Conservation (phyloP, 2,113 vertebrate genomes). For the Psophia crepitans region DNA sequence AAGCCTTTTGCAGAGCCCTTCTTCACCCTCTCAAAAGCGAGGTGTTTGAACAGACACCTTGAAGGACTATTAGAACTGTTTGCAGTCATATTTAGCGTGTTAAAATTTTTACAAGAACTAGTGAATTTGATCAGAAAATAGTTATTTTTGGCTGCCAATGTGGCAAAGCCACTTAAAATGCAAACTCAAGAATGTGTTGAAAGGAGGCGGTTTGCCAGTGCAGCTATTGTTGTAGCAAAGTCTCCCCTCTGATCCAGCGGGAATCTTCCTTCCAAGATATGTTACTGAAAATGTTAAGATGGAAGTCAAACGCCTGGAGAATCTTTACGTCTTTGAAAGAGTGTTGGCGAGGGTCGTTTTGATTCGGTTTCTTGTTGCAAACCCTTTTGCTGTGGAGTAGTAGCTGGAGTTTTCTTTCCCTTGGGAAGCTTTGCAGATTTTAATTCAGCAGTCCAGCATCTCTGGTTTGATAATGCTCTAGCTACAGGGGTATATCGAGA, state of each 20-base stretch:
- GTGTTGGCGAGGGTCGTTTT: not conserved
- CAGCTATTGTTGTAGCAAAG: conserved; percentile 37
- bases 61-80: not conserved
- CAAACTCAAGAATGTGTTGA: conserved; percentile 31
- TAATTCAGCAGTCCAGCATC: not conserved
- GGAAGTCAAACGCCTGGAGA: not conserved
- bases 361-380: not conserved
- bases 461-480: not conserved
- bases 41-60: not conserved
- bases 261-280: not conserved
- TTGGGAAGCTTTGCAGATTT: not conserved
- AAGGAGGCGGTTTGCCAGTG: not conserved
- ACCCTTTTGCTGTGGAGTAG: not conserved
- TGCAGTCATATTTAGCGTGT: not conserved
- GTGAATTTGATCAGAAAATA: conserved; percentile 53
- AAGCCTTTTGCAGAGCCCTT: not conserved
- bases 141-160: conserved; percentile 43
- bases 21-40: not conserved
- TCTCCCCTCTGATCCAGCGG: not conserved
- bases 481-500: accelerated
- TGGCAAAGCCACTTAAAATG: conserved; percentile 53
- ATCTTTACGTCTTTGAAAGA: not conserved
- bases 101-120: conserved; percentile 21
- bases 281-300: not conserved
- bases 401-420: not conserved